Evolutionary conservation across 37 sponge, comb jelly and placozoan species (phyloP).

Genomic region (Axinella damicornis): DNA sequence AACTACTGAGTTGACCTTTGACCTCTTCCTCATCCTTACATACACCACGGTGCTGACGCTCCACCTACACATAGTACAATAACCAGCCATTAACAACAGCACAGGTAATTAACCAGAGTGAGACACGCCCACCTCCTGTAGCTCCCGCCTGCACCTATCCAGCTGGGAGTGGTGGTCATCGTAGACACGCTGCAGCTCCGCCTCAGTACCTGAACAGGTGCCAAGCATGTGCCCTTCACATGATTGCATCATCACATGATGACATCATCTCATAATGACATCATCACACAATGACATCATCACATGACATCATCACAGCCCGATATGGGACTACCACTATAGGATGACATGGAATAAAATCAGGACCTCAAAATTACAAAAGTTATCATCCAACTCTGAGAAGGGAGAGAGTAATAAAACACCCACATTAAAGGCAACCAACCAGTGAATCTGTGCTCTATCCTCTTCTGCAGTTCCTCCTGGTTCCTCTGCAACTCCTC

Average conservation of each 20-base stretch:
- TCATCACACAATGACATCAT: too few species aligned
- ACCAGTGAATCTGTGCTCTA: constrained; percentile 50
- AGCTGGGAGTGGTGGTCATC: constrained; percentile 50
- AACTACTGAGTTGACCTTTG: constrained; percentile 15
- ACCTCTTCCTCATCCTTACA: constrained; percentile 2
- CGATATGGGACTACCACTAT: too few species aligned
- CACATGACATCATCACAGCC: too few species aligned
- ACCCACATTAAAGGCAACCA: neutral
- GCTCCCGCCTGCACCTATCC: constrained; percentile 32
- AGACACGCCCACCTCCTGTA: constrained; percentile 44
- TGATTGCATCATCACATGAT: too few species aligned
- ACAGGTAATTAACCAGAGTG: neutral
- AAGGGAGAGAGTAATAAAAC: too few species aligned
- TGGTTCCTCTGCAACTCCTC: constrained; percentile 56
- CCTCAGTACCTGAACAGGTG: constrained; percentile 24
- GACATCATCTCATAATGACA: too few species aligned
- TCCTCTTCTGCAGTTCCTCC: constrained; percentile 42
- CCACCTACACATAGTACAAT: constrained; percentile 19
- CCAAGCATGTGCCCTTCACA: neutral
- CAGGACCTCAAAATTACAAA: too few species aligned
- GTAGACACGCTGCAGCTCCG: constrained; percentile 43
- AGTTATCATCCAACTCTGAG: too few species aligned
- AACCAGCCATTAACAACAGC: neutral
- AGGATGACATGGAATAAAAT: too few species aligned
- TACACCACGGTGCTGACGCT: constrained; percentile 23